Evolutionary conservation across 2,888 invertebrate species (phyloP), one percentile per base, ranked within the genome.

Genomic region (Prostheceraeus crozeri): DNA sequence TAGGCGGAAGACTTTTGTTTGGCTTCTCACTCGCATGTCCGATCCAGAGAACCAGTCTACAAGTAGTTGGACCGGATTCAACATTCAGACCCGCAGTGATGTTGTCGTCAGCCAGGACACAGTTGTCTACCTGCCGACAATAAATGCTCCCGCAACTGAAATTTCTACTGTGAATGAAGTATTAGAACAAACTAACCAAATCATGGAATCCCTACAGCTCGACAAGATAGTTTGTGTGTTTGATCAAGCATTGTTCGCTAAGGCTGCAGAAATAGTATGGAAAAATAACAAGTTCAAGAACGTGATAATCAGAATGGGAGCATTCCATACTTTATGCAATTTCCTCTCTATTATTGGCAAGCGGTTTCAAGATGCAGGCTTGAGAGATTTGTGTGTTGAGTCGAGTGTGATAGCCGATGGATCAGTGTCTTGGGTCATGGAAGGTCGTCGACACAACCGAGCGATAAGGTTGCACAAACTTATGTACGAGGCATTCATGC

Each of bases 191-290:
- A 60, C 52, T 25, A 14, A 40, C 25, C 11, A 14, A n/a, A 61
- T 61, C 35, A 28, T 16, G 59, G 8, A 56, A n/a, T 1, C 16
- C 23, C 56, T 63, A n/a, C 1, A 64, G 48, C 28, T 48, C 8
- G 28, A 48, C 25, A 30, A 48, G 28, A 48, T 19, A 28, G 48
- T 48, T 30, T 2, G 31, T 51, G 57, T 62, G 11, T 45, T 65
- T 14, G 63, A 65, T 52, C 63, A 68, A 60, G 65, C 65, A 31
- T 55, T 66, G 25, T 67, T 61, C 63, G 59, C 65, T n/a, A 67
- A 66, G 53, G 66, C 63, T 35, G 52, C 62, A n/a, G 64, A 67
- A 40, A 56, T 67, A 2, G 31, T 57, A 1, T 66, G 63, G 65
- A 65, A 63, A 36, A 55, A 65, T 46, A 33, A 62, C n/a, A 48